Percentiles rank a stretch among this genome's conserved stretches.
These are phyloP conservation scores for Polydrusus cervinus DNA, from an alignment of 2,888 invertebrate genomes.

Conservation along the genomic window DNA sequence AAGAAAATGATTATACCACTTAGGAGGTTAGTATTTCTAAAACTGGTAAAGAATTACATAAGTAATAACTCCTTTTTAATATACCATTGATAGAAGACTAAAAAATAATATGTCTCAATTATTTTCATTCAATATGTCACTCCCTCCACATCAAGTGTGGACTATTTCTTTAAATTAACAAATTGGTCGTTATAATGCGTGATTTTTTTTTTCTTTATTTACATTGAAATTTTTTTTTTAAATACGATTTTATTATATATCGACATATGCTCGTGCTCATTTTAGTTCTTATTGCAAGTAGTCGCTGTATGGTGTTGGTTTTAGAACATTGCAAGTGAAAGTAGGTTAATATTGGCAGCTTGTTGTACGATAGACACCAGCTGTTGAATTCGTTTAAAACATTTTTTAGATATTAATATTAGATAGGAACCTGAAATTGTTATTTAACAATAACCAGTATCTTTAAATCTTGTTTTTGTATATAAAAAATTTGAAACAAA, in stretches of 20 bases:
- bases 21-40: too few relatives aligned
- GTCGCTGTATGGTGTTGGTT: slow-evolving; percentile 15
- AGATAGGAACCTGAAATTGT: neutral
- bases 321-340: slow-evolving; percentile 47
- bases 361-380: slow-evolving; percentile 42
- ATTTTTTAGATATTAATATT: slow-evolving; percentile 14
- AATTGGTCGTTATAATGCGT: neutral
- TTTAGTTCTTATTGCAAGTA: slow-evolving; percentile 15
- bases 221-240: too few relatives aligned
- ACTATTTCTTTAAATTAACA: too few relatives aligned
- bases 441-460: neutral
- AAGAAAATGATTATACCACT: too few relatives aligned
- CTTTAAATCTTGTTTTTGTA: neutral
- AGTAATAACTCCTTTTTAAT: too few relatives aligned
- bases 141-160: too few relatives aligned
- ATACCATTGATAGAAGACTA: too few relatives aligned
- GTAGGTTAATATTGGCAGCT: slow-evolving; percentile 52
- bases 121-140: too few relatives aligned
- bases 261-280: neutral
- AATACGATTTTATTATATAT: neutral
- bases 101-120: too few relatives aligned
- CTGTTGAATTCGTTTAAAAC: slow-evolving; percentile 28
- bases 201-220: too few relatives aligned
- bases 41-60: too few relatives aligned
- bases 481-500: neutral